phyloP scores from a whole-genome alignment of 2,888 invertebrate species.

The Andrena bicolor region DNA sequence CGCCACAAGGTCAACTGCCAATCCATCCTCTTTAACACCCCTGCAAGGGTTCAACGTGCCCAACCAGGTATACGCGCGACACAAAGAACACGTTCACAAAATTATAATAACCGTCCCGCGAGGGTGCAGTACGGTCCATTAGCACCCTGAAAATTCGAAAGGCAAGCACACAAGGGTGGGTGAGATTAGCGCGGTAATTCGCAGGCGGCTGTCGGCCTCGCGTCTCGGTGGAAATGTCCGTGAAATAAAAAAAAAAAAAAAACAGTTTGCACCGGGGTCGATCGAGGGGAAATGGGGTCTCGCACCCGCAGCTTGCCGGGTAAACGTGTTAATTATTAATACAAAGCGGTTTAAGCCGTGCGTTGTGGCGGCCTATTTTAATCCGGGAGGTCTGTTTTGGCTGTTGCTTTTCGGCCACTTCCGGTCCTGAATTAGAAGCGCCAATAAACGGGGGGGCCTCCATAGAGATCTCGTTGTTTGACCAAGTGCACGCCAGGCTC shows the following conservation, averaged over 20 bases:
- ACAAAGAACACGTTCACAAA: constrained; percentile 2
- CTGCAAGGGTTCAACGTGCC: neutral
- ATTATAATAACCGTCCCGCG: neutral
- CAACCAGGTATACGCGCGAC: neutral
- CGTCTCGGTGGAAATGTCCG: constrained; percentile 1
- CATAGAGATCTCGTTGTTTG: constrained; percentile 74
- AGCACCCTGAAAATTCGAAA: neutral
- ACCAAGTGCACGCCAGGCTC: constrained; percentile 72
- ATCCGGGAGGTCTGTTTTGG: constrained; percentile 80
- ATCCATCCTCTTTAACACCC: too few relatives aligned
- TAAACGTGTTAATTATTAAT: constrained; percentile 74
- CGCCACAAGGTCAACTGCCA: too few relatives aligned
- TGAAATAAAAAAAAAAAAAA: constrained; percentile 32
- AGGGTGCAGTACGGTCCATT: neutral
- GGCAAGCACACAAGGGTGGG: neutral
- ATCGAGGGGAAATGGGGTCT: neutral
- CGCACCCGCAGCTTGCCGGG: constrained; percentile 1
- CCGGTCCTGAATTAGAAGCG: constrained; percentile 83
- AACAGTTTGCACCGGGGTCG: neutral
- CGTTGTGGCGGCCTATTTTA: constrained; percentile 72
- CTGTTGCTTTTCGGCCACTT: constrained; percentile 80
- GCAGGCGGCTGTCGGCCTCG: neutral
- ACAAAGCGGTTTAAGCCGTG: constrained; percentile 62
- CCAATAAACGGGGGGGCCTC: constrained; percentile 77
- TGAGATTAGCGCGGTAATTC: constrained; percentile 16